Percentiles rank a stretch among this genome's conserved stretches.
Evolutionary conservation across 2,113 vertebrate genomes (phyloP).

Genomic region (Solenodon paradoxus): DNA sequence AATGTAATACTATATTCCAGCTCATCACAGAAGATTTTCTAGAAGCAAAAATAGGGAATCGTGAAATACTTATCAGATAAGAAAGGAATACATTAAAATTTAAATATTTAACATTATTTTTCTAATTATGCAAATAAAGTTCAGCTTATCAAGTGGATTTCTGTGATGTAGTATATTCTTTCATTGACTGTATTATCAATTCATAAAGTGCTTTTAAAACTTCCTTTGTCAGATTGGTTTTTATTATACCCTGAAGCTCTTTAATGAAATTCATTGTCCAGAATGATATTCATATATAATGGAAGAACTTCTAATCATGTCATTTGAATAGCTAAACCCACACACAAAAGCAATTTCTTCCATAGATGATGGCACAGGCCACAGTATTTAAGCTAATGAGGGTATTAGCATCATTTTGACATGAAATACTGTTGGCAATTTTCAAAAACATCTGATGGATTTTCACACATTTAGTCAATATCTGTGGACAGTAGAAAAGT

Average conservation of each 20-base stretch:
- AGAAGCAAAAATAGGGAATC: not conserved
- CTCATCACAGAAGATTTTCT: not conserved
- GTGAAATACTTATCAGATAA: not conserved
- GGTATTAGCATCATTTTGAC: not conserved
- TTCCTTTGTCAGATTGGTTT: not conserved
- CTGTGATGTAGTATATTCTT: not conserved
- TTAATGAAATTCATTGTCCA: slow-evolving; percentile 44
- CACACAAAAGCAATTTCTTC: not conserved
- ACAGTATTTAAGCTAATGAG: not conserved
- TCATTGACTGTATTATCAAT: not conserved
- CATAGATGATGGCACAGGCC: not conserved
- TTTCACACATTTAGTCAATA: not conserved
- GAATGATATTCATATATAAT: not conserved
- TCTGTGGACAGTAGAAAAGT: not conserved
- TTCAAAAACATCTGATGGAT: not conserved
- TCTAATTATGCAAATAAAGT: not conserved
- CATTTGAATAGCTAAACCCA: not conserved
- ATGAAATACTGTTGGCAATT: not conserved
- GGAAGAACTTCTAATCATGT: not conserved
- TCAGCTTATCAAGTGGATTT: not conserved
- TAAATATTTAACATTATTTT: slow-evolving; percentile 47
- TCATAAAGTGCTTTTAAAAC: not conserved
- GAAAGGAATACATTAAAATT: not conserved
- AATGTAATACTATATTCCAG: not conserved
- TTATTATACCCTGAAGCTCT: not conserved